Percentiles rank a stretch among this genome's conserved stretches.
Conservation (phyloP, 2,888 invertebrate genomes). For the Caenorhabditis drosophilae region DNA sequence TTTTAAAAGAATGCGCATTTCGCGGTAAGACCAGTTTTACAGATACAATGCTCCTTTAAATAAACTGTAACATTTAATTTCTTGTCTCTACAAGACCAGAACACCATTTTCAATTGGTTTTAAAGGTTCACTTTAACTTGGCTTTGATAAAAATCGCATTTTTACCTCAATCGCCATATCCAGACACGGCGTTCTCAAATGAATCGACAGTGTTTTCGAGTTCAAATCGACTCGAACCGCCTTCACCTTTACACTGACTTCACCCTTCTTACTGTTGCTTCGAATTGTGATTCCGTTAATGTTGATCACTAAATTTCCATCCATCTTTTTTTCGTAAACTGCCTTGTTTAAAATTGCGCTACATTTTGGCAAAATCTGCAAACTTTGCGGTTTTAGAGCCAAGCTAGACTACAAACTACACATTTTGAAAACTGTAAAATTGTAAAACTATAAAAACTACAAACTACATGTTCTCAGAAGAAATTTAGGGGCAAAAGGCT, state of each 20-base stretch:
- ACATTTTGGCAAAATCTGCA: constrained; percentile 62
- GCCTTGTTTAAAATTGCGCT: constrained; percentile 68
- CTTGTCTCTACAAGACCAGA: too few species aligned
- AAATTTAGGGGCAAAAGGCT: too few species aligned
- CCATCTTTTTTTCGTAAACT: constrained; percentile 66
- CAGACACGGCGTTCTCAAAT: constrained; percentile 69
- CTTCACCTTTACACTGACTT: constrained; percentile 70
- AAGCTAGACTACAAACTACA: too few species aligned
- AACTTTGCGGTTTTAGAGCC: too few species aligned
- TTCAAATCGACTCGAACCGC: constrained; percentile 70
- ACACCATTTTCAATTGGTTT: background rate
- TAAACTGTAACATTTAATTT: background rate
- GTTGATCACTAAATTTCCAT: constrained; percentile 68
- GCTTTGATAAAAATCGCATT: background rate
- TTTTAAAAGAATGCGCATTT: too few species aligned
- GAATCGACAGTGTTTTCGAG: constrained; percentile 66
- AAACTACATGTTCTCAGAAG: too few species aligned
- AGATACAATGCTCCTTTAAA: background rate
- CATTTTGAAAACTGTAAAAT: too few species aligned
- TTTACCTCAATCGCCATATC: constrained; percentile 70
- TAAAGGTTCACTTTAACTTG: background rate
- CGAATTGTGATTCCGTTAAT: constrained; percentile 70
- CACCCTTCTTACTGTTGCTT: constrained; percentile 59
- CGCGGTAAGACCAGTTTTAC: background rate
- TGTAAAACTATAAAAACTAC: too few species aligned